Percentiles rank a stretch among this genome's conserved stretches.
These are phyloP conservation scores for Sapayoa aenigma DNA, from an alignment of 2,113 vertebrate genomes.

Conservation along the genomic window DNA sequence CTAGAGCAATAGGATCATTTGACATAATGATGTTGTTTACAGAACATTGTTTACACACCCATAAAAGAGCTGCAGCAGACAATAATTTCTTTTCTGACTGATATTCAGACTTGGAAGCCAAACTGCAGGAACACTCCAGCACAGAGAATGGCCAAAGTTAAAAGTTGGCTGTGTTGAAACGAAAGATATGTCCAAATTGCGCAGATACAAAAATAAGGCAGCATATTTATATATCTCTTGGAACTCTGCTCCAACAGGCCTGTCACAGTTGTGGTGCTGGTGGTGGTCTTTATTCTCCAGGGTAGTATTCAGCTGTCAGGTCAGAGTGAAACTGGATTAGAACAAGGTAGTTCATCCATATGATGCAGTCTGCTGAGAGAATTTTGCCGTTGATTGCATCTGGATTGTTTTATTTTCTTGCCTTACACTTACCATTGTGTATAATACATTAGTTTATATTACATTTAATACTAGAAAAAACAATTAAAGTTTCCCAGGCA, in stretches of 20 bases:
- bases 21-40: neutral
- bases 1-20: slow-evolving; percentile 45
- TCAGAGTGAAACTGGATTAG: neutral
- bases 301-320: neutral
- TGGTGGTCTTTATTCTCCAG: neutral
- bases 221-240: neutral
- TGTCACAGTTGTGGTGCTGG: neutral
- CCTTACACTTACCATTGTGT: neutral
- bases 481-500: neutral
- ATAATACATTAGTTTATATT: neutral
- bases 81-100: neutral
- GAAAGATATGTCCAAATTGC: neutral
- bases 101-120: neutral
- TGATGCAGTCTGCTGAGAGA: neutral
- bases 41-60: neutral
- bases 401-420: neutral
- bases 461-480: neutral
- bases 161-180: neutral
- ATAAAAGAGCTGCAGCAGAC: neutral
- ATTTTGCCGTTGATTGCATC: neutral
- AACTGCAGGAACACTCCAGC: neutral
- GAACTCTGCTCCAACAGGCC: neutral
- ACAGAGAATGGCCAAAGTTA: neutral
- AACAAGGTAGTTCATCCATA: neutral
- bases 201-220: neutral